A percentile compares a stretch with the other conserved stretches of the same genome.
phyloP scores from a whole-genome alignment of 2,888 invertebrate genomes.

The Drosophila lutescens region DNA sequence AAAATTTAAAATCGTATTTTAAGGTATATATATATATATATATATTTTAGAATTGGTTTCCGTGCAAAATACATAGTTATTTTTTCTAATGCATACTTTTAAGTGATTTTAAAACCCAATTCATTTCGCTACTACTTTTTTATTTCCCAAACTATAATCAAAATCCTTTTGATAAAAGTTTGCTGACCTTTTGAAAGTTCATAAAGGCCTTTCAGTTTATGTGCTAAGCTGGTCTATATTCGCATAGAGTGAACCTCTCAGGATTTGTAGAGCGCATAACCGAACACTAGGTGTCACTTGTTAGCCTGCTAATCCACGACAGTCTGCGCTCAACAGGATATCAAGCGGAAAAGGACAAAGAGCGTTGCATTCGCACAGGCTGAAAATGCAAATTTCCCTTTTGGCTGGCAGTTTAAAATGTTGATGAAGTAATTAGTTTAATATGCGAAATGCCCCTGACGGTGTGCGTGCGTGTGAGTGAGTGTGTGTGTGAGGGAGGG shows the following conservation, averaged over 20 bases:
- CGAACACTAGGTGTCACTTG: conserved; percentile 20
- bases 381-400: conserved; percentile 51
- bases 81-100: neutral
- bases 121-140: neutral
- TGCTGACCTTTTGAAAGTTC: neutral
- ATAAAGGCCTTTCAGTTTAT: neutral
- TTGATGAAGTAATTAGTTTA: conserved; percentile 76
- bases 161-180: no score
- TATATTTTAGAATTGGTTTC: no score
- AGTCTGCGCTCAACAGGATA: conserved; percentile 19
- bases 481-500: neutral
- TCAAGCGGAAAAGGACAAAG: conserved; percentile 25
- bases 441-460: conserved; percentile 49
- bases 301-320: conserved; percentile 11
- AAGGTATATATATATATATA: no score
- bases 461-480: neutral
- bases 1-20: no score
- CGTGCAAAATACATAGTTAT: no score
- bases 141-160: neutral
- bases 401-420: conserved; percentile 59
- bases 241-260: neutral
- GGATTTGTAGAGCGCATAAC: conserved; percentile 2
- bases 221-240: neutral
- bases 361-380: conserved; percentile 34
- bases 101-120: neutral